Base-by-base conservation (phyloP, 2,113 vertebrate species). In the Gymnogyps californianus region DNA sequence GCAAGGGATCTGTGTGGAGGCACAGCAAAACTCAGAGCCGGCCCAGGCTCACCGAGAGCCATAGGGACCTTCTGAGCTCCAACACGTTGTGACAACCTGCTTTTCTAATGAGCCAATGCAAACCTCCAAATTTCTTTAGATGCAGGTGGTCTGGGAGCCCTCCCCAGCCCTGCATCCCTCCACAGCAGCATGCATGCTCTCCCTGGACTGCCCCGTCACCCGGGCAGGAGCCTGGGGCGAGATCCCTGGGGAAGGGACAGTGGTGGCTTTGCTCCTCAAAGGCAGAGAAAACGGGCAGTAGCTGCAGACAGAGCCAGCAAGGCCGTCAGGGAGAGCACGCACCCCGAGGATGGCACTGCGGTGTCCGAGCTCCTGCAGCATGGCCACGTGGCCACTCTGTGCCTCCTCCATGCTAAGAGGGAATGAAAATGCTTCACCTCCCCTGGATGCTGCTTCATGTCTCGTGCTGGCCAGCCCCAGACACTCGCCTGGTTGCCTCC, bases 151-250 rank as follows among this genome's bases (percentile, higher is more conserved):
- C 16, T 34, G 55, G 78, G n/a, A 57, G 13, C 9, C 24, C 16
- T 59, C 36, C 15, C n/a, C 42, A 51, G 21, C 31, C 28, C 46
- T n/a, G 24, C n/a, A 46, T 25, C 38, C 8, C 29, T 40, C 38
- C 2, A 5, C 3, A 2, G 21, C 3, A 1, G 21, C 1, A 6
- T 47, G 38, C 8, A 14, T 34, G 26, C 32, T 32, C 11, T 52
- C 32, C 42, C 22, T 2, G 2, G 1, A 1, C 38, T 51, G 61
- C 29, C 47, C 32, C 2, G 2, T 21, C 26, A 49, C 13, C 25
- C 1, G 2, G 32, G 52, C 36, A 34, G 44, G 22, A 66, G 24
- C 32, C 44, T 46, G 52, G 52, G 11, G 6, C 1, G 11, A 74
- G 28, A 59, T 19, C 24, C 13, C 29, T 40, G 58, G 44, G 52